Evolutionary conservation across 2,888 invertebrate species (phyloP).

Genomic region (Clostera curtula): DNA sequence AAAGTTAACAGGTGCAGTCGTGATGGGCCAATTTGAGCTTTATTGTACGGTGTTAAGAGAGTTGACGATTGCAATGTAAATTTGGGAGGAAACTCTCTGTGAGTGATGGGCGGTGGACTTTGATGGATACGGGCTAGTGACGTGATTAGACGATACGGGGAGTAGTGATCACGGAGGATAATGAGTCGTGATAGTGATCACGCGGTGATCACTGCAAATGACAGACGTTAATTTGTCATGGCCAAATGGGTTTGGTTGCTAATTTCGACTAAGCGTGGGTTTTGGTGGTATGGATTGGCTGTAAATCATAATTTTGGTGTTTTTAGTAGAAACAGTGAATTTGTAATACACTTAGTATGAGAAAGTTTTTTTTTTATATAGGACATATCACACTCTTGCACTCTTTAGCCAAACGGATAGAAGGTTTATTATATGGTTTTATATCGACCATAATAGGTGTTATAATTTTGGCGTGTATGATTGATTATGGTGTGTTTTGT

Average conservation of each 20-base stretch:
- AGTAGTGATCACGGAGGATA: constrained; percentile 55
- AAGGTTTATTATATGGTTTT: too few species aligned
- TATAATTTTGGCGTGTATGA: too few species aligned
- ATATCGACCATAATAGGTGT: too few species aligned
- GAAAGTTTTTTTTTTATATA: too few species aligned
- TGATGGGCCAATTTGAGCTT: constrained; percentile 25
- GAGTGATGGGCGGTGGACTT: constrained; percentile 55
- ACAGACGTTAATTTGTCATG: constrained; percentile 22
- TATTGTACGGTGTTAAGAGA: constrained; percentile 20
- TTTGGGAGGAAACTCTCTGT: constrained; percentile 34
- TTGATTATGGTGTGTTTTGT: too few species aligned
- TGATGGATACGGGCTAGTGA: constrained; percentile 54
- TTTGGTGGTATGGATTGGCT: too few species aligned
- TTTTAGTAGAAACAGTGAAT: too few species aligned
- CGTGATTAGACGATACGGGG: constrained; percentile 61
- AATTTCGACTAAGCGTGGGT: too few species aligned
- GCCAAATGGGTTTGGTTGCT: neutral
- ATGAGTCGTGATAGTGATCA: constrained; percentile 45
- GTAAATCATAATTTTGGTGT: too few species aligned
- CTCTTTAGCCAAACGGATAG: too few species aligned
- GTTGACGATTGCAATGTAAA: constrained; percentile 7
- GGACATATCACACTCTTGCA: too few species aligned
- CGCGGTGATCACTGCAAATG: constrained; percentile 25
- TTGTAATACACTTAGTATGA: too few species aligned
- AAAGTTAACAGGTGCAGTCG: constrained; percentile 25